Conservation (phyloP, 2,888 invertebrate species). For the Cynaeus angustus region DNA sequence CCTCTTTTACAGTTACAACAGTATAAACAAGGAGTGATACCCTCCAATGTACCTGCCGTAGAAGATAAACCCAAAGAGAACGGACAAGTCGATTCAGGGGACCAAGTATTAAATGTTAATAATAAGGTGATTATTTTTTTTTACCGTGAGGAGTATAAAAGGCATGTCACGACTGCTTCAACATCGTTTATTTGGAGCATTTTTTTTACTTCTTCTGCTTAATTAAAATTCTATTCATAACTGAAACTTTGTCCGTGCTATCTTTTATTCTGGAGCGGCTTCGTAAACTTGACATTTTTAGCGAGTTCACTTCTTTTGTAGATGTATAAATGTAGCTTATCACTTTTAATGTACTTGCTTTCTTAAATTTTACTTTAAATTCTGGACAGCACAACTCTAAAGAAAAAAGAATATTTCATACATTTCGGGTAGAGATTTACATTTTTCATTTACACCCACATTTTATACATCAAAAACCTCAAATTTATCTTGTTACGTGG, state of each 20-base stretch:
- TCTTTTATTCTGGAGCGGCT: slow-evolving; percentile 34
- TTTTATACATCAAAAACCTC: background rate
- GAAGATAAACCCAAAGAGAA: slow-evolving; percentile 86
- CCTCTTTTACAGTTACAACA: slow-evolving; percentile 81
- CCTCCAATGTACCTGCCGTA: slow-evolving; percentile 74
- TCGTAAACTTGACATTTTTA: slow-evolving; percentile 34
- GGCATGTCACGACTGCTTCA: slow-evolving; percentile 50
- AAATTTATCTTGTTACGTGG: too few species aligned
- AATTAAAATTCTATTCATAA: slow-evolving; percentile 47
- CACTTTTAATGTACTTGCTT: slow-evolving; percentile 34
- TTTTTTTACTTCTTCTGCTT: slow-evolving; percentile 46
- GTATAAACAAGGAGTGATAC: slow-evolving; percentile 83
- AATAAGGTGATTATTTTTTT: slow-evolving; percentile 60
- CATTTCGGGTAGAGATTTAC: background rate
- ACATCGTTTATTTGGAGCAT: slow-evolving; percentile 34
- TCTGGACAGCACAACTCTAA: background rate
- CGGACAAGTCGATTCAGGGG: slow-evolving; percentile 79
- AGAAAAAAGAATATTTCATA: background rate
- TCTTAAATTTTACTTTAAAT: slow-evolving; percentile 18
- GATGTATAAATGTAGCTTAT: slow-evolving; percentile 39
- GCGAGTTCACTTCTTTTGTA: slow-evolving; percentile 34
- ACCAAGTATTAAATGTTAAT: slow-evolving; percentile 70
- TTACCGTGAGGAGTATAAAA: slow-evolving; percentile 34
- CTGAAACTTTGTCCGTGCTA: slow-evolving; percentile 35
- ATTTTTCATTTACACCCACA: background rate